A percentile compares a stretch with the other conserved stretches of the same genome.
These are phyloP conservation scores for Rhizomys pruinosus DNA, from an alignment of 2,113 vertebrate genomes.

Conservation along the genomic window DNA sequence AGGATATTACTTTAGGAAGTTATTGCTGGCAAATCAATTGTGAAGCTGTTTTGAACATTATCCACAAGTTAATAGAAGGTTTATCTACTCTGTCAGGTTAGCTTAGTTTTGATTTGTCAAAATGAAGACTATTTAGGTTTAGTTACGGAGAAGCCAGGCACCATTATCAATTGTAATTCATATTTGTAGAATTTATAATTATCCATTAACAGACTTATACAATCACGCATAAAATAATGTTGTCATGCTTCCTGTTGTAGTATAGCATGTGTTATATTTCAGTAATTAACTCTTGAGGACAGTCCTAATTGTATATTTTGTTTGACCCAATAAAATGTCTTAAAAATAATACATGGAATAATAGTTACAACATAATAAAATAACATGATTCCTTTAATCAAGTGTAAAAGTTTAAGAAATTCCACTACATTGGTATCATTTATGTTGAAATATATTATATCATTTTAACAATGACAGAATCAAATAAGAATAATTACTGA, in stretches of 20 bases:
- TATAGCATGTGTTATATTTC: not conserved
- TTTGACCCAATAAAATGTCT: not conserved
- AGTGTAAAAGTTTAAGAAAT: slow-evolving; percentile 45
- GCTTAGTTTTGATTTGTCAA: slow-evolving; percentile 59
- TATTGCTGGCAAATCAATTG: slow-evolving; percentile 85
- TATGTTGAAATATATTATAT: not conserved
- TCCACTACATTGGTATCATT: slow-evolving; percentile 20
- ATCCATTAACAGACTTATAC: slow-evolving; percentile 58
- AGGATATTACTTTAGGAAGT: slow-evolving; percentile 84
- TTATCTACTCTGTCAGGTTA: slow-evolving; percentile 69
- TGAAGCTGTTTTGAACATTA: slow-evolving; percentile 77
- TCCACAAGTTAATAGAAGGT: slow-evolving; percentile 83
- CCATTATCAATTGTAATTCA: slow-evolving; percentile 74
- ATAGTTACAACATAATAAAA: slow-evolving; percentile 45
- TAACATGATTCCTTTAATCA: slow-evolving; percentile 29
- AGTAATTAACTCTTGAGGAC: slow-evolving; percentile 21
- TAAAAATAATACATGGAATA: slow-evolving; percentile 42
- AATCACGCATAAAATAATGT: slow-evolving; percentile 56
- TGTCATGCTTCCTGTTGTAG: not conserved
- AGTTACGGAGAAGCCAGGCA: slow-evolving; percentile 59
- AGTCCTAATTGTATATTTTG: slow-evolving; percentile 54
- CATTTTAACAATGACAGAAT: not conserved
- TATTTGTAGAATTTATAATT: slow-evolving; percentile 72
- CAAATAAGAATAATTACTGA: not conserved
- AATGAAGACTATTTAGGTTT: slow-evolving; percentile 51